Conservation (phyloP, 2,888 invertebrate genomes). For the Scelioninae gen. 1 region DNA sequence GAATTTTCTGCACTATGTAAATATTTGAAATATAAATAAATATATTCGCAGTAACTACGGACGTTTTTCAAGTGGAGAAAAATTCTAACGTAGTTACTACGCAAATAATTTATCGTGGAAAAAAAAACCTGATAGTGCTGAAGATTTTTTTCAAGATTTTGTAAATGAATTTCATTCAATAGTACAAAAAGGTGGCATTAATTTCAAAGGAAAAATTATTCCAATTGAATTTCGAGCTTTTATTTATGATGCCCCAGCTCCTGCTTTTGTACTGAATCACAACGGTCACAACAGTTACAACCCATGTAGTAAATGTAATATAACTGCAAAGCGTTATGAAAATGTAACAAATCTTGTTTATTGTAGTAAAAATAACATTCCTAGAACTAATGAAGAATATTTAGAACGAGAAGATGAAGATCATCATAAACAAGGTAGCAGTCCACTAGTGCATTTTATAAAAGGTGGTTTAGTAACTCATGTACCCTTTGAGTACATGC, state of each 20-base stretch:
- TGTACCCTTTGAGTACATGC: slow-evolving; percentile 49
- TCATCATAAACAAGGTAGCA: slow-evolving; percentile 57
- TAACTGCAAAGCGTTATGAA: too few species aligned
- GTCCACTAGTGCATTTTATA: slow-evolving; percentile 37
- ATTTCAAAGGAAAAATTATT: slow-evolving; percentile 33
- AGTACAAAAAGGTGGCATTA: slow-evolving; percentile 58
- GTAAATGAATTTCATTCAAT: slow-evolving; percentile 21
- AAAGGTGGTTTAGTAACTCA: slow-evolving; percentile 42
- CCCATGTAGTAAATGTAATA: slow-evolving; percentile 71
- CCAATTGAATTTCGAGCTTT: slow-evolving; percentile 49
- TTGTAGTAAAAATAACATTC: slow-evolving; percentile 32
- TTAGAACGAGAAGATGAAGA: slow-evolving; percentile 35
- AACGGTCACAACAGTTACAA: slow-evolving; percentile 64
- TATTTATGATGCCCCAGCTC: slow-evolving; percentile 71
- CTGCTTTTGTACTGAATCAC: slow-evolving; percentile 61
- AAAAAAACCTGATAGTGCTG: slow-evolving; percentile 47
- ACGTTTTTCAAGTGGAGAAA: too few species aligned
- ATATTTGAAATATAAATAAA: too few species aligned
- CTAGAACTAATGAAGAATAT: too few species aligned
- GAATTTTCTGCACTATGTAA: too few species aligned
- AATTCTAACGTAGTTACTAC: too few species aligned
- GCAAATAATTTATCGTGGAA: slow-evolving; percentile 64
- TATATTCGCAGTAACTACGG: too few species aligned
- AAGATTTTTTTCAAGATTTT: slow-evolving; percentile 32
- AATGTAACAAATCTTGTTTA: too few species aligned